phyloP scores from a whole-genome alignment of 2,797 vertebrate species.

The Takifugu rubripes region DNA sequence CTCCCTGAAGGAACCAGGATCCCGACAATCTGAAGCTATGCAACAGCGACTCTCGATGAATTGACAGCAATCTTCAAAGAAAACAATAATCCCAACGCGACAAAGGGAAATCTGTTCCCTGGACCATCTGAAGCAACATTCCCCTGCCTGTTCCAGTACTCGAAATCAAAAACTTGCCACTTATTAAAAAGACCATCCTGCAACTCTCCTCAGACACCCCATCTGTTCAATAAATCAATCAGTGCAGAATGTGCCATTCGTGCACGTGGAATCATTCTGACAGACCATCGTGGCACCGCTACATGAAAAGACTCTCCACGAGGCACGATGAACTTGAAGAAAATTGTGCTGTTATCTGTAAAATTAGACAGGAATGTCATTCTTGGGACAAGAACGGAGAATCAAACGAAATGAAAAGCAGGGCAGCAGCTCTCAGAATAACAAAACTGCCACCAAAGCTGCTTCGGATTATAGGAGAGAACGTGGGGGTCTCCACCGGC shows the following conservation, averaged over 20 bases:
- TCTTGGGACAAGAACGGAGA: slow-evolving; percentile 7
- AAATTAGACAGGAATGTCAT: slow-evolving; percentile 35
- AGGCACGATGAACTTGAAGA: slow-evolving; percentile 17
- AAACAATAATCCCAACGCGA: slow-evolving; percentile 46
- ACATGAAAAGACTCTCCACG: too few relatives aligned
- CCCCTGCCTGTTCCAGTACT: slow-evolving; percentile 27
- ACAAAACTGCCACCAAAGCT: slow-evolving; percentile 10
- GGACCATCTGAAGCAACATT: slow-evolving; percentile 35
- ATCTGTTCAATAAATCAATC: slow-evolving; percentile 30
- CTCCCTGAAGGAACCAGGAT: slow-evolving; percentile 61
- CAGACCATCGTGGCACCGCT: not conserved
- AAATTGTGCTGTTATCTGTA: slow-evolving; percentile 14
- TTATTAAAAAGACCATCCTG: slow-evolving; percentile 11
- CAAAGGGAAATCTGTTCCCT: slow-evolving; percentile 15
- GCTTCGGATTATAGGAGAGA: slow-evolving; percentile 15
- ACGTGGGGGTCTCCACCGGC: slow-evolving; percentile 29
- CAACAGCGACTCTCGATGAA: slow-evolving; percentile 48
- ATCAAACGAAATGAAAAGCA: slow-evolving; percentile 15
- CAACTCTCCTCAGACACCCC: slow-evolving; percentile 9
- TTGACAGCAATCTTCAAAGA: slow-evolving; percentile 42
- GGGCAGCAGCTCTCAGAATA: slow-evolving; percentile 9
- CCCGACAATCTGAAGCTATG: slow-evolving; percentile 65
- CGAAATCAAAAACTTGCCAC: slow-evolving; percentile 22
- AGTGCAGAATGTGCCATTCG: slow-evolving; percentile 19
- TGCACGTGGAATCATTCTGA: slow-evolving; percentile 1